A percentile compares a stretch with the other conserved stretches of the same genome.
phyloP scores from a whole-genome alignment of 37 sponge, comb jelly and placozoan species.

The Oopsacas minuta region DNA sequence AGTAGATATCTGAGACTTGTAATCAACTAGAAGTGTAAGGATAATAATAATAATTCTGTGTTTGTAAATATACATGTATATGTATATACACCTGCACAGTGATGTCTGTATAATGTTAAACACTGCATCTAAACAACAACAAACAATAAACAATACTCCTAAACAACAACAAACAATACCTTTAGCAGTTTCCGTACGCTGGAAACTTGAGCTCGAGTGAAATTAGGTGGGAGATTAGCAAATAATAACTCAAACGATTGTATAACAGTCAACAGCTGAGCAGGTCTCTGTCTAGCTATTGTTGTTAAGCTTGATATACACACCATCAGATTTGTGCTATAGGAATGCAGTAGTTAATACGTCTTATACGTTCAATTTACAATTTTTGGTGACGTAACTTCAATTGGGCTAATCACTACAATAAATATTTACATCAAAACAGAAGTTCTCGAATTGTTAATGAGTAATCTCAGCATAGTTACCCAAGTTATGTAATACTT shows the following conservation, averaged over 20 bases:
- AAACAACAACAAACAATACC: neutral
- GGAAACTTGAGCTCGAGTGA: neutral
- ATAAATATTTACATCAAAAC: too few relatives aligned
- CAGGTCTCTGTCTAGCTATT: neutral
- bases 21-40: neutral
- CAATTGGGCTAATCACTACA: too few relatives aligned
- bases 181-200: neutral
- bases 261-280: neutral
- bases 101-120: conserved; percentile 13
- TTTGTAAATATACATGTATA: neutral
- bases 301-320: neutral
- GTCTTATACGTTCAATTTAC: too few relatives aligned
- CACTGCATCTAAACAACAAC: conserved; percentile 17
- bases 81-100: neutral
- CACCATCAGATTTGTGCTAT: neutral
- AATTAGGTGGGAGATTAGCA: conserved; percentile 6
- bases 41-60: neutral
- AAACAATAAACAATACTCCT: too few relatives aligned
- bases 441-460: too few relatives aligned
- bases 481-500: too few relatives aligned
- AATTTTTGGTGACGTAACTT: too few relatives aligned
- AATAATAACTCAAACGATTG: neutral
- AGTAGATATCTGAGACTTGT: neutral
- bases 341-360: too few relatives aligned
- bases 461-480: too few relatives aligned